phyloP scores from a whole-genome alignment of 2,113 vertebrate genomes.

The Microcebus jonahi region DNA sequence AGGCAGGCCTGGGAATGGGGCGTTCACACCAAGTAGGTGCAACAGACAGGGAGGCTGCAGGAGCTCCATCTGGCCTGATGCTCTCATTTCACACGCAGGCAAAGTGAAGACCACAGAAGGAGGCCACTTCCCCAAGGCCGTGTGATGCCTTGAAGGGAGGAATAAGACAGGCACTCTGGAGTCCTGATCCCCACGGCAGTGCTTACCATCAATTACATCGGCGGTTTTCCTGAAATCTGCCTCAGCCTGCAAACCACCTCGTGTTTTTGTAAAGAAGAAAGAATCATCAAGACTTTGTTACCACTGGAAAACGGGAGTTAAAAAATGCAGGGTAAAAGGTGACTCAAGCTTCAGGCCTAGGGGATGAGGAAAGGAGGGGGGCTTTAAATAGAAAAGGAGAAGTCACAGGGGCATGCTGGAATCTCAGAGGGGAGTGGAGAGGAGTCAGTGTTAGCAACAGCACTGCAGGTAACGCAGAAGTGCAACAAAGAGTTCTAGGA shows the following conservation, averaged over 20 bases:
- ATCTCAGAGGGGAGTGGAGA: background rate
- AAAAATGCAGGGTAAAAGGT: background rate
- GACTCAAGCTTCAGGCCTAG: background rate
- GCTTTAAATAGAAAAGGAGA: background rate
- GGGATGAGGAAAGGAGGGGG: background rate
- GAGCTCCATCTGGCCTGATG: background rate
- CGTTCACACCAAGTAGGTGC: background rate
- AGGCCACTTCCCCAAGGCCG: background rate
- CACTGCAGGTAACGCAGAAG: background rate
- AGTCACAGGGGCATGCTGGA: background rate
- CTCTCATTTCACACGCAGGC: background rate
- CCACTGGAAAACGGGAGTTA: background rate
- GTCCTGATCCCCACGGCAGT: background rate
- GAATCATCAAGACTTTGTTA: background rate
- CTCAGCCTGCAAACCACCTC: background rate
- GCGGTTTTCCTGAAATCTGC: background rate
- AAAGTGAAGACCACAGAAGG: background rate
- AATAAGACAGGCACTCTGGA: background rate
- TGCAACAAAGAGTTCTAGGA: background rate
- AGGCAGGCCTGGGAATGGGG: background rate
- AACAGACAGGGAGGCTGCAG: background rate
- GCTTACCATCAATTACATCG: background rate
- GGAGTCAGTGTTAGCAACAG: background rate
- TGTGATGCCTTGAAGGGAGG: background rate
- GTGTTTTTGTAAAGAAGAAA: background rate